Evolutionary conservation across 2,113 vertebrate genomes (phyloP).

Genomic region (Microcebus griseorufus): DNA sequence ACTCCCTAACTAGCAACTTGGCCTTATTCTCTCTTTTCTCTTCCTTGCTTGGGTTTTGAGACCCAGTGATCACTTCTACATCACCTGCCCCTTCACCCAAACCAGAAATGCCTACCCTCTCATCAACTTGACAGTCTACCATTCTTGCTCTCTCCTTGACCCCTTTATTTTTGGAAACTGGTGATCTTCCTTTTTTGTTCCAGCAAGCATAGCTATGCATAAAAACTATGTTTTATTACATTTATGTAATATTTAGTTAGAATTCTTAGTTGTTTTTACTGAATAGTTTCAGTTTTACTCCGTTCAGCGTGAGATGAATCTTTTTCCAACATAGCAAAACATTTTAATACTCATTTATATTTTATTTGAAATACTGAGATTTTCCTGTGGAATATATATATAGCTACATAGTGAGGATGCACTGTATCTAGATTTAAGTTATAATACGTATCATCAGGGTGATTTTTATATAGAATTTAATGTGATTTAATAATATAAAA

Average conservation of each 20-base stretch:
- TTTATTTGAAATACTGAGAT: background rate
- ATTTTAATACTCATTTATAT: background rate
- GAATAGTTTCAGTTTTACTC: background rate
- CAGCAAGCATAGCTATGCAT: background rate
- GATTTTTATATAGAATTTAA: background rate
- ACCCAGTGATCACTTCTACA: background rate
- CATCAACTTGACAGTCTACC: background rate
- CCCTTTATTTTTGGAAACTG: background rate
- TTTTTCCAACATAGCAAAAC: background rate
- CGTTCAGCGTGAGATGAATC: background rate
- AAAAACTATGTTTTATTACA: background rate
- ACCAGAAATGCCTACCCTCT: too few species aligned
- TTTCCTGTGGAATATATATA: background rate
- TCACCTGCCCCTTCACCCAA: too few species aligned
- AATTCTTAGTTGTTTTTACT: background rate
- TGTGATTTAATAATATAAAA: background rate
- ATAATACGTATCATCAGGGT: background rate
- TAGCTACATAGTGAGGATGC: background rate
- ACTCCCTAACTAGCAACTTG: fast-evolving
- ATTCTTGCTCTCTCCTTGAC: background rate
- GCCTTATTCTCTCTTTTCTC: background rate
- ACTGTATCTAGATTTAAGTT: background rate
- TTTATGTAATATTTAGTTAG: background rate
- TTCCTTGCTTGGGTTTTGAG: background rate
- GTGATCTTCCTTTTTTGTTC: background rate